These are phyloP conservation scores for Lepidurus arcticus DNA, from an alignment of 1,140 invertebrate genomes.

Conservation along the genomic window DNA sequence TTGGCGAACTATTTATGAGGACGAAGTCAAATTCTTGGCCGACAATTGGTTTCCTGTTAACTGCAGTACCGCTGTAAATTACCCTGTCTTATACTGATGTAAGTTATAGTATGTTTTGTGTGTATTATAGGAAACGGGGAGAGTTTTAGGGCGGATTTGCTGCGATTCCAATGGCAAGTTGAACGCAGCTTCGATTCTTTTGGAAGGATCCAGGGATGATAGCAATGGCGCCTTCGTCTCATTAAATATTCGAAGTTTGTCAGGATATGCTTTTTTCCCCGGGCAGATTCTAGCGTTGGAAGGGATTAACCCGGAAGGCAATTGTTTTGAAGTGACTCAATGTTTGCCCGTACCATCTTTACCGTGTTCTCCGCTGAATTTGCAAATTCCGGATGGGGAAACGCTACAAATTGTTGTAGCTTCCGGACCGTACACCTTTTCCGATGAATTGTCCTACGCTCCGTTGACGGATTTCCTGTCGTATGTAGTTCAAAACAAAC, in stretches of 20 bases:
- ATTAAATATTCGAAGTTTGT: constrained; percentile 57
- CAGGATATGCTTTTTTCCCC: constrained; percentile 70
- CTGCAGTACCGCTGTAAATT: constrained; percentile 17
- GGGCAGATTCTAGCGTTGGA: constrained; percentile 73
- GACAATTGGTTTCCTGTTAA: constrained; percentile 18
- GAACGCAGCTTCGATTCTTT: constrained; percentile 58
- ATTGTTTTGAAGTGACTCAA: constrained; percentile 38
- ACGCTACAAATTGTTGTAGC: constrained; percentile 65
- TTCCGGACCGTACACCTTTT: constrained; percentile 72
- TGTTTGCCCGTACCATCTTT: constrained; percentile 29
- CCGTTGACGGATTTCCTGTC: constrained; percentile 70
- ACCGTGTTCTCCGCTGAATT: neutral
- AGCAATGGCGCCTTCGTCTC: constrained; percentile 44
- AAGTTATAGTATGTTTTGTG: neutral
- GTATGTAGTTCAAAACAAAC: constrained; percentile 60
- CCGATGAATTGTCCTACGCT: constrained; percentile 68
- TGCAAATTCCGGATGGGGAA: constrained; percentile 16
- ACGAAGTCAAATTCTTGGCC: neutral
- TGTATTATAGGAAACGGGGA: constrained; percentile 43
- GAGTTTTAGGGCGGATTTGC: constrained; percentile 59
- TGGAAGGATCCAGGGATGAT: constrained; percentile 54
- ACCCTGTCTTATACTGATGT: neutral
- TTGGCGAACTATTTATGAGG: constrained; percentile 23
- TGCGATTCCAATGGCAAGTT: constrained; percentile 65
- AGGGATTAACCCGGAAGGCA: constrained; percentile 63